phyloP scores from a whole-genome alignment of 2,888 invertebrate genomes.

The Tenodera sinensis region DNA sequence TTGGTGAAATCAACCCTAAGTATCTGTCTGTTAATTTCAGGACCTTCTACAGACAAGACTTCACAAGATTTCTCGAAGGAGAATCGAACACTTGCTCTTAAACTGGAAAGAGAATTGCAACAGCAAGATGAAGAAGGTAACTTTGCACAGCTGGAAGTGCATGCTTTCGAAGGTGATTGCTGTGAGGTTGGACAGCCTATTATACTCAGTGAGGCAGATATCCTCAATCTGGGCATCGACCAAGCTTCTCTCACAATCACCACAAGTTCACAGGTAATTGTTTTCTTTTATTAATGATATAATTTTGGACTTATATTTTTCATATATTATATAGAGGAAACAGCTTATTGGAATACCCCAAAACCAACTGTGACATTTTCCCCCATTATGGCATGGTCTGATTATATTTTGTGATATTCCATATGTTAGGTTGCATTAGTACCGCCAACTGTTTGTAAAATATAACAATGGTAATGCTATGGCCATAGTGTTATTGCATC shows the following conservation, averaged over 20 bases:
- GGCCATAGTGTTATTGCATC: too few relatives aligned
- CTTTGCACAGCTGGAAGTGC: constrained; percentile 1
- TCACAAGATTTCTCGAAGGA: neutral
- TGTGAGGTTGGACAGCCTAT: constrained; percentile 22
- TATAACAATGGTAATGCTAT: too few relatives aligned
- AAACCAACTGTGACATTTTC: too few relatives aligned
- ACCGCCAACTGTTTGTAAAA: too few relatives aligned
- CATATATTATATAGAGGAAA: too few relatives aligned
- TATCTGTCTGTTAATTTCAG: neutral
- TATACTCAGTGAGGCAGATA: constrained; percentile 32
- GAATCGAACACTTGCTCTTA: neutral
- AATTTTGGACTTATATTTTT: too few relatives aligned
- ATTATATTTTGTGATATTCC: too few relatives aligned
- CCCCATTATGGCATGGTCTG: too few relatives aligned
- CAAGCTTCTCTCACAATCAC: constrained; percentile 34
- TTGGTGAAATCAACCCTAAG: too few relatives aligned
- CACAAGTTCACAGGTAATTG: constrained; percentile 23
- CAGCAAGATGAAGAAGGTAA: neutral
- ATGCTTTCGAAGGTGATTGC: neutral
- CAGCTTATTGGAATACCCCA: too few relatives aligned
- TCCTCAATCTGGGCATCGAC: constrained; percentile 42
- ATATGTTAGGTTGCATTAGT: too few relatives aligned
- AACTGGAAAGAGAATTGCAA: neutral
- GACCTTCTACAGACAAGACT: neutral
- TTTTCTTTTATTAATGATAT: neutral